Evolutionary conservation across 1,140 invertebrate genomes (phyloP).

Genomic region (Hyles vespertilio): DNA sequence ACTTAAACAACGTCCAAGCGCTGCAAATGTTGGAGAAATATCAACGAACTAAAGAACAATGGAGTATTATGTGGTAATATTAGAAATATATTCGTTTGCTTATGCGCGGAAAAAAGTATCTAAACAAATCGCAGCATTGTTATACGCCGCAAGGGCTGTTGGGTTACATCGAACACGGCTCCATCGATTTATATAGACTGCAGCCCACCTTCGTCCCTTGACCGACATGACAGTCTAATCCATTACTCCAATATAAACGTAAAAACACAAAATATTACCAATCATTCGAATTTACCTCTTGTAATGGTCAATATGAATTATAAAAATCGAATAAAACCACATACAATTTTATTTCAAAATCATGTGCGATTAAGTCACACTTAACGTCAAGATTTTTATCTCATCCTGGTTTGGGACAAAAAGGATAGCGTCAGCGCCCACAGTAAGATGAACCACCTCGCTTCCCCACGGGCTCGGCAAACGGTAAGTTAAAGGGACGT

Average conservation of each 20-base stretch:
- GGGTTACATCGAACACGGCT: constrained; percentile 1
- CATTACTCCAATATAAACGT: no score
- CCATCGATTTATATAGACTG: no score
- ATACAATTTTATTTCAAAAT: constrained; percentile 11
- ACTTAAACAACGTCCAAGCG: constrained; percentile 55
- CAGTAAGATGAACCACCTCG: constrained; percentile 29
- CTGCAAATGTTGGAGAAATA: constrained; percentile 65
- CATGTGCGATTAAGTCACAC: constrained; percentile 29
- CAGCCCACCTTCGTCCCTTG: no score
- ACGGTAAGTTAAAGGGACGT: constrained; percentile 21
- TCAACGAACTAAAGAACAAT: constrained; percentile 67
- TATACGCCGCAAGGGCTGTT: constrained; percentile 39
- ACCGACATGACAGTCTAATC: no score
- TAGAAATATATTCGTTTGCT: constrained; percentile 72
- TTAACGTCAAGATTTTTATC: constrained; percentile 64
- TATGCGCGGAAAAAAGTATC: constrained; percentile 69
- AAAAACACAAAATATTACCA: no score
- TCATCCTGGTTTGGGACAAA: constrained; percentile 66
- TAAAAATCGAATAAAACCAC: neutral
- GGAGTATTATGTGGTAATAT: constrained; percentile 74
- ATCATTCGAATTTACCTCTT: no score
- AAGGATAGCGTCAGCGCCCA: constrained; percentile 60
- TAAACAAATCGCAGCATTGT: constrained; percentile 73
- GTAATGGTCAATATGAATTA: neutral
- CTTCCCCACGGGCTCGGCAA: constrained; percentile 20